Base-by-base conservation (phyloP, 2,888 invertebrate species). In the Rhabditophanes sp. region DNA sequence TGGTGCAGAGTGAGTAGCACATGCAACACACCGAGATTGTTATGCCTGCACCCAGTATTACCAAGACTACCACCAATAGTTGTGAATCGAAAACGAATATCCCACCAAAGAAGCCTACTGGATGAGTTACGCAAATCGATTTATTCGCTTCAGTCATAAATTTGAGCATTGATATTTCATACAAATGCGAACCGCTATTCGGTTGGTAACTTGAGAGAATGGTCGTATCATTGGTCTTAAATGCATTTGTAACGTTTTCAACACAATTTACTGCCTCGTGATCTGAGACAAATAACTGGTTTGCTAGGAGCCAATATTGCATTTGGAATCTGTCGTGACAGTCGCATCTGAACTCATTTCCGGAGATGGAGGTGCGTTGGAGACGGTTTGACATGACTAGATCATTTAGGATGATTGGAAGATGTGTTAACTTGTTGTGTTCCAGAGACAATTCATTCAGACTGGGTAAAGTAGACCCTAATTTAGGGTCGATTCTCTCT, bases 291-390 rank as follows among this genome's bases (percentile, higher is more conserved):
- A 42, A 33, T 14, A 40, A 29, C 8, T 16, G 8, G 14, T 53
- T 42, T 11, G 19, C 19, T n/a, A 24, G 25, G 7, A 53, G 21
- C 42, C 46, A 53, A 4, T 14, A 8, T 8, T 53, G 49, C 15
- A 39, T 30, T 5, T 24, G 12, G 35, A 49, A 49, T 12, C 40
- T 25, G 9, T 14, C 17, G 7, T 36, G 29, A 33, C 64, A 64
- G 38, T 65, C 64, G 38, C 64, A 64, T 19, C 57, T 47, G 39
- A 62, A 56, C n/a, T 56, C 58, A 31, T 64, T 64, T 5, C 33
- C 37, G 3, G 48, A 44, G 7, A 64, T 41, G 7, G 51, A 46
- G 24, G 62, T 32, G 6, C 34, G 34, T 5, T 21, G 30, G 15
- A 54, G 20, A 5, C 39, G 33, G 17, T 33, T 28, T 7, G 33